These are phyloP conservation scores for Neotoxoptera formosana DNA, from an alignment of 1,140 invertebrate genomes.

Conservation along the genomic window DNA sequence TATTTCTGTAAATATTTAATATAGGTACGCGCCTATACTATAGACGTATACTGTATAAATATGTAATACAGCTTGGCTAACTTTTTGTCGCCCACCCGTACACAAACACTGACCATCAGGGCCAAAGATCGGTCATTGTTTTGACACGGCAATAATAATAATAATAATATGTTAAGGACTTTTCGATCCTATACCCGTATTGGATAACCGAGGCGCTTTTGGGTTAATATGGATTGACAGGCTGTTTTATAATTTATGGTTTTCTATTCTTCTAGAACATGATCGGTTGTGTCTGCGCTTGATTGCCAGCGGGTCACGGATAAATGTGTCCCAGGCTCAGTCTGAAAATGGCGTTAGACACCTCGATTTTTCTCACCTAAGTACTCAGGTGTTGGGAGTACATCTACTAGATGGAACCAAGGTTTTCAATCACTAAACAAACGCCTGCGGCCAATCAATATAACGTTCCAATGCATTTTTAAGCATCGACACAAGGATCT, in stretches of 20 bases:
- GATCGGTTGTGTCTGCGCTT: slow-evolving; percentile 29
- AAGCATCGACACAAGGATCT: neutral
- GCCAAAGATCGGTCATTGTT: slow-evolving; percentile 32
- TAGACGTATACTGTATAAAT: neutral
- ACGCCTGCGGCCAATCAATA: slow-evolving; percentile 21
- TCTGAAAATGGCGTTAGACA: slow-evolving; percentile 36
- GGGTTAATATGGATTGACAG: slow-evolving; percentile 3
- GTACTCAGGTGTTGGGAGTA: neutral
- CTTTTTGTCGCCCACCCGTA: slow-evolving; percentile 1
- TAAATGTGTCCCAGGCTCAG: neutral
- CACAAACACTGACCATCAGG: slow-evolving; percentile 10
- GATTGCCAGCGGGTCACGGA: slow-evolving; percentile 22
- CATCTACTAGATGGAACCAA: neutral
- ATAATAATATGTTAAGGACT: slow-evolving; percentile 31
- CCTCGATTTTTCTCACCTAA: slow-evolving; percentile 9
- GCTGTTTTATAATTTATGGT: slow-evolving; percentile 39
- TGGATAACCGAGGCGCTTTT: neutral
- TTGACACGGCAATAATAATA: slow-evolving; percentile 26
- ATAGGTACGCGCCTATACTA: neutral
- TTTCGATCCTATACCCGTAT: neutral
- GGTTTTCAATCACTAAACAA: neutral
- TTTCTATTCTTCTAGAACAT: neutral
- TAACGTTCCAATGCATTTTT: slow-evolving; percentile 27
- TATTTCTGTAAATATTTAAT: neutral
- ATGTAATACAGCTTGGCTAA: neutral